Evolutionary conservation across 1,140 invertebrate genomes (phyloP).

Genomic region (Elymnias hypermnestra): DNA sequence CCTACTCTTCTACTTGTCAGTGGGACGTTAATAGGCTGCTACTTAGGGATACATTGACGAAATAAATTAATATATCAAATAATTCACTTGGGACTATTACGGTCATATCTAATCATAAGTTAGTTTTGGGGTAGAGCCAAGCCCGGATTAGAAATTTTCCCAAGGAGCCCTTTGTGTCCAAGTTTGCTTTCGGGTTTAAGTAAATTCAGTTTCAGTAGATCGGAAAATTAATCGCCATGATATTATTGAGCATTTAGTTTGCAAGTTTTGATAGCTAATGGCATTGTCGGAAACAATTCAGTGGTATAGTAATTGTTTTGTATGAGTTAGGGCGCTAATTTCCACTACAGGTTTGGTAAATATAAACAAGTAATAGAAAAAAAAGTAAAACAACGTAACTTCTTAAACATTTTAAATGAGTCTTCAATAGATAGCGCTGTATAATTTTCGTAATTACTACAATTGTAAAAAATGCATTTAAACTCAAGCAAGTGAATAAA

Average conservation of each 20-base stretch:
- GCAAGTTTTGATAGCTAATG: background rate
- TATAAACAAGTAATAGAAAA: no score
- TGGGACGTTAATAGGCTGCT: no score
- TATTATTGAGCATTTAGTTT: background rate
- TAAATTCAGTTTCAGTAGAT: background rate
- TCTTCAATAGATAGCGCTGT: no score
- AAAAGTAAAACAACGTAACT: no score
- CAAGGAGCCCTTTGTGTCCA: conserved; percentile 33
- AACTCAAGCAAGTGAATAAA: no score
- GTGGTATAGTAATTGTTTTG: background rate
- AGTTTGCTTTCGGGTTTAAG: background rate
- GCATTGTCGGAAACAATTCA: background rate
- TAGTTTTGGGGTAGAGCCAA: conserved; percentile 37
- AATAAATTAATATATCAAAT: background rate
- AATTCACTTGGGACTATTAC: conserved; percentile 8
- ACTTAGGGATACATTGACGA: background rate
- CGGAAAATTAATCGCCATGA: background rate
- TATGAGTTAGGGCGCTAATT: no score
- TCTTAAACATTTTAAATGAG: no score
- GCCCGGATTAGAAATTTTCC: conserved; percentile 33
- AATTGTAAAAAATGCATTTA: no score
- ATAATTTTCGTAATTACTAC: no score
- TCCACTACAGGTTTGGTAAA: no score
- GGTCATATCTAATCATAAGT: conserved; percentile 37
- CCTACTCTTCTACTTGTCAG: no score